Conservation (phyloP, 2,797 vertebrate species). For the Hemitrygon akajei region DNA sequence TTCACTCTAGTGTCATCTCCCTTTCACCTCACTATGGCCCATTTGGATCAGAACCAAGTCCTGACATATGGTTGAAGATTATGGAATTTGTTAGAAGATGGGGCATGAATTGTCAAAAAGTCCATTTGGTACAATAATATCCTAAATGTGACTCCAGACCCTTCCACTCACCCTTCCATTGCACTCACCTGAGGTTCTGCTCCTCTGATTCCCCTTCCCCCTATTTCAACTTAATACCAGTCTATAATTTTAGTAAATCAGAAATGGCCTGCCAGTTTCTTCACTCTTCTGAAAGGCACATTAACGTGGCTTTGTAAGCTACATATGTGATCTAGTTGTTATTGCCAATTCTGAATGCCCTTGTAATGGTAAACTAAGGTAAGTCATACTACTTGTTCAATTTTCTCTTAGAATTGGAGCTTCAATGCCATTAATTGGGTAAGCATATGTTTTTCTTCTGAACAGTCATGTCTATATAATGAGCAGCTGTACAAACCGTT, state of each 20-base stretch:
- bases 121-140: too few species aligned
- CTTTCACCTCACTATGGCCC: too few species aligned
- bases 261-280: not conserved
- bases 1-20: too few species aligned
- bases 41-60: not conserved
- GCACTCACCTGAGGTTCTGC: not conserved
- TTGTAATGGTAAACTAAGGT: not conserved
- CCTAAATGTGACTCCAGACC: too few species aligned
- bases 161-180: too few species aligned
- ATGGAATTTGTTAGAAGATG: too few species aligned
- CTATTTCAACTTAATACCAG: not conserved
- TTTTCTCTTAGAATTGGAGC: not conserved
- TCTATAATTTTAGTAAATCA: not conserved
- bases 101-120: too few species aligned
- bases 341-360: not conserved
- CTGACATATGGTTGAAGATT: too few species aligned
- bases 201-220: not conserved
- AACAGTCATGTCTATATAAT: not conserved
- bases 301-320: not conserved
- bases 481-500: slow-evolving; percentile 8
- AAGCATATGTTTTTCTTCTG: not conserved
- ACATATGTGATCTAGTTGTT: not conserved
- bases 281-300: not conserved
- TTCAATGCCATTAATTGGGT: not conserved
- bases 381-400: not conserved